Conservation (phyloP, 2,797 vertebrate species). For the Phoeniculus purpureus region DNA sequence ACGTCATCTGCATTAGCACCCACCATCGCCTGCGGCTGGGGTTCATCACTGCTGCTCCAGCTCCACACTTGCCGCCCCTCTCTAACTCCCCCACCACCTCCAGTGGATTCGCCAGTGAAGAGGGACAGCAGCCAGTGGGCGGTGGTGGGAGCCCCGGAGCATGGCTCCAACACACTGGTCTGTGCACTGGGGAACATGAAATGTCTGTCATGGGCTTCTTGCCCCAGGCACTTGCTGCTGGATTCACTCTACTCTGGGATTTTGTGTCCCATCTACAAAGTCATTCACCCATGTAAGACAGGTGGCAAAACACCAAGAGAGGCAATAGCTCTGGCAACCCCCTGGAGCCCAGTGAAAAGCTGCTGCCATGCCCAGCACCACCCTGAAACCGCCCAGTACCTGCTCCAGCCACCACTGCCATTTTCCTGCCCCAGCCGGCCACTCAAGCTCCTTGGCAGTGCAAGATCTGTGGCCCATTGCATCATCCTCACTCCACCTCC, state of each 20-base stretch:
- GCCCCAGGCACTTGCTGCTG: rapidly evolving
- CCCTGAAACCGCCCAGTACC: rapidly evolving
- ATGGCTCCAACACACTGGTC: not conserved
- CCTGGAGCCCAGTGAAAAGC: rapidly evolving
- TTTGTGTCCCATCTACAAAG: not conserved
- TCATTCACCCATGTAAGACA: not conserved
- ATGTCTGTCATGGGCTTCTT: not conserved
- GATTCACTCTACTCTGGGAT: not conserved
- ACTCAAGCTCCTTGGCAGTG: rapidly evolving
- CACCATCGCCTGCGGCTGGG: not conserved
- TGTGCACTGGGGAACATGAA: rapidly evolving
- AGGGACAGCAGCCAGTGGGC: not conserved
- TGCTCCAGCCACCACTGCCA: rapidly evolving
- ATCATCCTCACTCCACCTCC: not conserved
- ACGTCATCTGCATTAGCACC: not conserved
- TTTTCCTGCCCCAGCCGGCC: not conserved
- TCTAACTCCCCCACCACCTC: not conserved
- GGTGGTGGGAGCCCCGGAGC: rapidly evolving
- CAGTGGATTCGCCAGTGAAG: not conserved
- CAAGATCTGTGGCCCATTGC: conserved; percentile 6
- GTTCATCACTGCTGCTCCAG: not conserved
- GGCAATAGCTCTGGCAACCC: not conserved
- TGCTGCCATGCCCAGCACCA: rapidly evolving
- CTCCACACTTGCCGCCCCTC: not conserved
- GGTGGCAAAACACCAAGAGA: not conserved